Conservation (phyloP, 2,888 invertebrate species). For the Ariolimax columbianus region DNA sequence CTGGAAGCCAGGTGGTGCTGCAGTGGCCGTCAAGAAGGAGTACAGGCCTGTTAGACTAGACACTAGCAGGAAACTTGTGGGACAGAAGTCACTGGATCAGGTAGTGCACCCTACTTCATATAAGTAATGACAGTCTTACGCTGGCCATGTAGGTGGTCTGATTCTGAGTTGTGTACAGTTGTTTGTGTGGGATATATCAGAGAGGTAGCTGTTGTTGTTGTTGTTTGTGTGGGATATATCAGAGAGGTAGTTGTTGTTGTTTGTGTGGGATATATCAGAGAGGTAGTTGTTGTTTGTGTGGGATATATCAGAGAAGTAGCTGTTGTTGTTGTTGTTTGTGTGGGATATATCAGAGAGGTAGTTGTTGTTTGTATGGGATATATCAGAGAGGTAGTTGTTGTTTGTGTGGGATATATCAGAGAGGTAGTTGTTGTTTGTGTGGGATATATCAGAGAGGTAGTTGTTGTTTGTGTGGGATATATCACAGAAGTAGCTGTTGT, state of each 20-base stretch:
- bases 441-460: too few relatives aligned
- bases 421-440: not conserved
- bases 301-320: not conserved
- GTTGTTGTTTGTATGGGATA: not conserved
- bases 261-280: not conserved
- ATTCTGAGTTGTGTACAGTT: too few relatives aligned
- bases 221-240: too few relatives aligned
- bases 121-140: too few relatives aligned
- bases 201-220: too few relatives aligned
- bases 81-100: conserved; percentile 26
- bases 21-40: conserved; percentile 61
- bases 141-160: too few relatives aligned
- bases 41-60: conserved; percentile 68
- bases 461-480: too few relatives aligned
- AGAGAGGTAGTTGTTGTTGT: not conserved
- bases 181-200: too few relatives aligned
- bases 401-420: not conserved
- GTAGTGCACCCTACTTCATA: too few relatives aligned
- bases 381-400: not conserved
- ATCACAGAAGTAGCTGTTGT: too few relatives aligned
- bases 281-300: not conserved
- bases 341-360: not conserved
- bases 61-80: conserved; percentile 51
- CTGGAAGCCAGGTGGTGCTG: conserved; percentile 67
- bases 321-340: not conserved